These are phyloP conservation scores for Parazoanthus swiftii DNA, from an alignment of 92 coral and sea anemone genomes.

Conservation along the genomic window DNA sequence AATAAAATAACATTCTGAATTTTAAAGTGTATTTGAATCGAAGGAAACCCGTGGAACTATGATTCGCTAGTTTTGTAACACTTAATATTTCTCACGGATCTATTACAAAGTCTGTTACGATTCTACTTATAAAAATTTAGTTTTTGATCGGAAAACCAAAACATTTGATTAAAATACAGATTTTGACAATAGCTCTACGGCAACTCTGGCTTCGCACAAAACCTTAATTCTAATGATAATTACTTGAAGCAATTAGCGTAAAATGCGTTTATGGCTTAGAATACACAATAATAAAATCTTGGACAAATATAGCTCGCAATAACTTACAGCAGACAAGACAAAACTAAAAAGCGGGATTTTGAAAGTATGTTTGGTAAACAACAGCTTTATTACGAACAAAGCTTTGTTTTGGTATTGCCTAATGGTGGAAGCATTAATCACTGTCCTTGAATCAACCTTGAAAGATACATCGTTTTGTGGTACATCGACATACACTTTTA, in stretches of 20 bases:
- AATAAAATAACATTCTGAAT: not conserved
- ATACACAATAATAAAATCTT: not conserved
- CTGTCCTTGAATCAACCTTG: not conserved
- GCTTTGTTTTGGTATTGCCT: constrained; percentile 1
- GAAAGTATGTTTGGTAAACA: constrained; percentile 22
- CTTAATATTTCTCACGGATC: not conserved
- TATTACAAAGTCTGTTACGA: not conserved
- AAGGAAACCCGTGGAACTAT: not conserved
- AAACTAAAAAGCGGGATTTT: not conserved
- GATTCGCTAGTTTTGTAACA: not conserved
- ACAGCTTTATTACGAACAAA: not conserved
- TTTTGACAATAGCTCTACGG: not conserved
- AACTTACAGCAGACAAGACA: not conserved
- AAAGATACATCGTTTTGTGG: not conserved
- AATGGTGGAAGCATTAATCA: not conserved
- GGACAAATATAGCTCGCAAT: not conserved
- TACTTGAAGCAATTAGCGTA: not conserved
- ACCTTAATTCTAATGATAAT: not conserved
- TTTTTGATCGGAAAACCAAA: not conserved
- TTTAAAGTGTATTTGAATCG: not conserved
- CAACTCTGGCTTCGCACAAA: not conserved
- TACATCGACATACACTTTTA: not conserved
- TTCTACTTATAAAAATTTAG: not conserved
- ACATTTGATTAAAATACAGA: not conserved
- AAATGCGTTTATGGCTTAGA: not conserved